Base-by-base conservation (phyloP, 2,888 invertebrate species). In the Choreutis nemorana region DNA sequence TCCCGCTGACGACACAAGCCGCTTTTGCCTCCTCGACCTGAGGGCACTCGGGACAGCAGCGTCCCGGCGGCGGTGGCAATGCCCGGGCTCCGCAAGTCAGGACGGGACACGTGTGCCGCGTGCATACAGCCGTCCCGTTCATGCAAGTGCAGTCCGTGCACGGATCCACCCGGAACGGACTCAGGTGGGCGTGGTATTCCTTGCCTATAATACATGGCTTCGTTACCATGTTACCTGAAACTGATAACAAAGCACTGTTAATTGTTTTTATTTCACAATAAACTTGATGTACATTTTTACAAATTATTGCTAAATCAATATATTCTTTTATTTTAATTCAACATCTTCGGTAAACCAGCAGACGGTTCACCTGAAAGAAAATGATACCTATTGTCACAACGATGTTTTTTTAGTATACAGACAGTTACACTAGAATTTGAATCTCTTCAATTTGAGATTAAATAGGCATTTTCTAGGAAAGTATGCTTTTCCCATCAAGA, bases 81-180 rank as follows among this genome's bases (percentile, higher is more conserved):
- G 88, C 88, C 1, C 85, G 81, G 0, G 90, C 84, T 37, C 96
- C 97, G 50, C 94, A 91, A 33, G 96, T 80, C 2, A 94, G 86
- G n/a, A 94, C 89, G 0, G 96, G 94, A 48, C 97, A 97, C 1
- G 93, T 89, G 42, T 86, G 82, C 8, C 92, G 82, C 32, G 83
- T 82, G 64, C 95, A 95, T 27, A 90, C 81, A 0, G 90, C 86
- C 3, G 91, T 92, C 23, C 90, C 89, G 46, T 90, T 89, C 44
- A 80, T 57, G 55, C 96, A 97, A 6, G 83, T 84, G 70, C 97
- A 97, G 28, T 85, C 84, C 1, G 95, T 94, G 68, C 96, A 97
- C 1, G 85, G 84, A 55, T 91, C 91, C 25, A 81, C 82, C 36
- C 66, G 80, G 48, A 90, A 90, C 10, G 81, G 68, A 20, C 81